These are phyloP conservation scores for Cylindroiulus punctatus DNA, from an alignment of 2,888 invertebrate genomes.

Conservation along the genomic window DNA sequence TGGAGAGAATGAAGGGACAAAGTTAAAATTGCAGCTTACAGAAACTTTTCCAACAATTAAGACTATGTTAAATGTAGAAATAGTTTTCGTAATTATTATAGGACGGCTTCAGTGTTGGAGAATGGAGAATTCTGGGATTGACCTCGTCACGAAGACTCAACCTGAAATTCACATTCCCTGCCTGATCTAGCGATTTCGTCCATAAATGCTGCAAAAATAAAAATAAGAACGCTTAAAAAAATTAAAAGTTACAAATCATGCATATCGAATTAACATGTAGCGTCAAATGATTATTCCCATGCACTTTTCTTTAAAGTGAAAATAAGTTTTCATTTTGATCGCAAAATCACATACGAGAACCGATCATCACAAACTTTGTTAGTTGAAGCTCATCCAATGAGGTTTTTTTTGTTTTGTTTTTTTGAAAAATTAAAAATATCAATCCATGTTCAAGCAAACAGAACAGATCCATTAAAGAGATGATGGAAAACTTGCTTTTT, in stretches of 20 bases:
- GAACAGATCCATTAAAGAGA: no score
- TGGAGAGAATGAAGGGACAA: background rate
- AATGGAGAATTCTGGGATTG: slow-evolving; percentile 58
- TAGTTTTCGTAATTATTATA: slow-evolving; percentile 76
- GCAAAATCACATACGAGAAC: no score
- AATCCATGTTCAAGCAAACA: no score
- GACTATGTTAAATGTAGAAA: slow-evolving; percentile 71
- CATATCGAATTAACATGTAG: background rate
- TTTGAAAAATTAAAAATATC: no score
- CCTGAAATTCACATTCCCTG: slow-evolving; percentile 58
- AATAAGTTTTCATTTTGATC: no score
- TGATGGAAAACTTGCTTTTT: no score
- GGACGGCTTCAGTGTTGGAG: slow-evolving; percentile 62
- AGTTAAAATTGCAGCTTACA: background rate
- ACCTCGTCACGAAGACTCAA: slow-evolving; percentile 58
- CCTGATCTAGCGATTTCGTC: slow-evolving; percentile 59
- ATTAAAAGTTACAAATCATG: background rate
- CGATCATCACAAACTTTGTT: no score
- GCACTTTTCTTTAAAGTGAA: no score
- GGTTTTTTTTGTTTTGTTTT: no score
- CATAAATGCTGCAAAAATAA: slow-evolving; percentile 57
- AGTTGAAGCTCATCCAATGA: no score
- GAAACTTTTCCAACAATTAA: background rate
- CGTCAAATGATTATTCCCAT: no score
- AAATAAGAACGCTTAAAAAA: background rate